A percentile compares a stretch with the other conserved stretches of the same genome.
These are phyloP conservation scores for Phaetusa simplex DNA, from an alignment of 2,113 vertebrate species.

Conservation along the genomic window DNA sequence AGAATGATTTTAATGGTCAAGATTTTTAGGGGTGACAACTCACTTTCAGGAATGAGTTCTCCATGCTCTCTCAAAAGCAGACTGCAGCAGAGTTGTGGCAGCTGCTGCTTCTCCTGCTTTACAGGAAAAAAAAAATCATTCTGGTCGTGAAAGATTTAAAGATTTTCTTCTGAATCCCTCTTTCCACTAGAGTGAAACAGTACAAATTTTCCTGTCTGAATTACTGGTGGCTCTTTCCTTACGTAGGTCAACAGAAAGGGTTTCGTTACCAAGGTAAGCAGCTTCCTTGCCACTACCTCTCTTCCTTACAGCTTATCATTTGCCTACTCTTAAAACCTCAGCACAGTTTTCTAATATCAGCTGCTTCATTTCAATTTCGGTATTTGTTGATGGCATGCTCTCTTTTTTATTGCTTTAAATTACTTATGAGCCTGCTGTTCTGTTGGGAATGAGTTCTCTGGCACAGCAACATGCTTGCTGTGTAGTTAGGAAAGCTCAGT, in stretches of 20 bases:
- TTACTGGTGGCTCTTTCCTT: neutral
- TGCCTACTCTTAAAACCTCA: neutral
- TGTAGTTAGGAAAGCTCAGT: conserved; percentile 15
- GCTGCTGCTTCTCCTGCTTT: neutral
- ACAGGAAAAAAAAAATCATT: neutral
- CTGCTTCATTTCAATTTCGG: neutral
- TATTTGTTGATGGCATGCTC: neutral
- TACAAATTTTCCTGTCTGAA: neutral
- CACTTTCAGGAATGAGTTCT: neutral
- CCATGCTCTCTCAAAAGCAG: neutral
- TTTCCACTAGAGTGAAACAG: neutral
- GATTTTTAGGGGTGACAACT: neutral
- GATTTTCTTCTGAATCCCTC: neutral
- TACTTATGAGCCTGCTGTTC: neutral
- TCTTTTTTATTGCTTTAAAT: neutral
- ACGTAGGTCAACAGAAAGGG: neutral
- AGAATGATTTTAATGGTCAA: neutral
- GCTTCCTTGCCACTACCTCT: neutral
- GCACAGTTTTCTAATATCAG: neutral
- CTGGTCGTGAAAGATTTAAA: neutral
- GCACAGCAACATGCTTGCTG: neutral
- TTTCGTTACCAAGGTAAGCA: neutral
- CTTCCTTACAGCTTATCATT: neutral
- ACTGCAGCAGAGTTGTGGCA: neutral
- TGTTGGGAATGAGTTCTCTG: neutral